Conservation (phyloP, 2,113 vertebrate species). For the Nesospiza acunhae region DNA sequence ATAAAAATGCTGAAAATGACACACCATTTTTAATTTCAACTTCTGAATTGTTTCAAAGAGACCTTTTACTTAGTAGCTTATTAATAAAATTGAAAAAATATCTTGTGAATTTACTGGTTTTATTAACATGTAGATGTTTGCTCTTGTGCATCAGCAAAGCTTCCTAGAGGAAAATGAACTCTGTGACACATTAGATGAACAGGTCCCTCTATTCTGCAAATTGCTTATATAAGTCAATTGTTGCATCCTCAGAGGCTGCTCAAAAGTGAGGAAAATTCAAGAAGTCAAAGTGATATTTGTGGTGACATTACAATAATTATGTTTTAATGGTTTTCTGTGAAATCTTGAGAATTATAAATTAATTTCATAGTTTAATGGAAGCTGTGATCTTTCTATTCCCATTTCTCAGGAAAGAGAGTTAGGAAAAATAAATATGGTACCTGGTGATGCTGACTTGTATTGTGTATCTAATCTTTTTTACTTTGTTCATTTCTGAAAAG, state of each 20-base stretch:
- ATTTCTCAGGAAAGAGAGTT: neutral
- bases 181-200: neutral
- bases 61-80: neutral
- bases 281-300: neutral
- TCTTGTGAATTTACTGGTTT: neutral
- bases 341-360: neutral
- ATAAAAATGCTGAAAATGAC: neutral
- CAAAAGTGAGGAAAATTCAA: neutral
- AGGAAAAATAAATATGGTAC: neutral
- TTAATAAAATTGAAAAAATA: neutral
- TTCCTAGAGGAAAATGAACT: neutral
- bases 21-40: neutral
- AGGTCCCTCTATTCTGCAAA: neutral
- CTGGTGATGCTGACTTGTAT: neutral
- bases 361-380: neutral
- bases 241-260: neutral
- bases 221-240: neutral
- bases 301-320: neutral
- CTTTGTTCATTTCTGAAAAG: neutral
- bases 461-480: neutral
- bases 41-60: neutral
- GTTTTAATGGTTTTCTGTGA: neutral
- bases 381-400: neutral
- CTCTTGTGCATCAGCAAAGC: neutral
- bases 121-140: neutral